These are phyloP conservation scores for Notamacropus eugenii DNA, from an alignment of 2,797 vertebrate species.

Conservation along the genomic window DNA sequence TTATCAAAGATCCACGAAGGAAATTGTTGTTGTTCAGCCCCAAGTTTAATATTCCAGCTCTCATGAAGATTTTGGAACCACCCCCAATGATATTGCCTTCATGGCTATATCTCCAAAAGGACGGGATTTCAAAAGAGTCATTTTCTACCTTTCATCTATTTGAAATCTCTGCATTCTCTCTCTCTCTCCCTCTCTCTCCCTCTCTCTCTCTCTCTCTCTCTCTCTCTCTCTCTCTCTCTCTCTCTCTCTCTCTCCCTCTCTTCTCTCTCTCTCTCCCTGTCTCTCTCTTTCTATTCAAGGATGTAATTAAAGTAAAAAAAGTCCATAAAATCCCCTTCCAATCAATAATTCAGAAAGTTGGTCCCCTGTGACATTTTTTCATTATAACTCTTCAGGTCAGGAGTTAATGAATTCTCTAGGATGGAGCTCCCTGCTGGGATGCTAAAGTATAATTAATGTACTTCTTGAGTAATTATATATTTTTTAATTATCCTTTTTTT, in stretches of 20 bases:
- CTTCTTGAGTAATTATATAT: conserved; percentile 72
- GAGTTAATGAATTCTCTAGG: conserved; percentile 70
- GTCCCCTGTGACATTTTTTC: conserved; percentile 79
- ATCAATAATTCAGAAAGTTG: conserved; percentile 80
- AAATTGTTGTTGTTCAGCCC: not conserved
- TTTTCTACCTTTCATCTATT: conserved; percentile 46
- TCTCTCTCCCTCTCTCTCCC: conserved; percentile 15
- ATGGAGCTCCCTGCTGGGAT: conserved; percentile 76
- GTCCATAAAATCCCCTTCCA: conserved; percentile 76
- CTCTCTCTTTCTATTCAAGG: conserved; percentile 51
- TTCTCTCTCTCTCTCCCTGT: too few relatives aligned
- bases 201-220: too few relatives aligned
- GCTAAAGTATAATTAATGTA: conserved; percentile 74
- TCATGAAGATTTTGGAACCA: not conserved
- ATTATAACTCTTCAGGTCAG: conserved; percentile 79
- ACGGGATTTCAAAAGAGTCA: conserved; percentile 26
- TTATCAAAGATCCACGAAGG: not conserved
- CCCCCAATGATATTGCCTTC: not conserved
- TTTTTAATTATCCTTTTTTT: conserved; percentile 65
- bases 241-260: too few relatives aligned
- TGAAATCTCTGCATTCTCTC: not conserved
- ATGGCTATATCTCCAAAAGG: not conserved
- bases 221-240: too few relatives aligned
- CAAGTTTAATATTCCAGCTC: not conserved
- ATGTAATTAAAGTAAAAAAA: conserved; percentile 75